Evolutionary conservation across 2,113 vertebrate species (phyloP), one percentile per base, ranked within the genome.

Genomic region (Cottus gobio): DNA sequence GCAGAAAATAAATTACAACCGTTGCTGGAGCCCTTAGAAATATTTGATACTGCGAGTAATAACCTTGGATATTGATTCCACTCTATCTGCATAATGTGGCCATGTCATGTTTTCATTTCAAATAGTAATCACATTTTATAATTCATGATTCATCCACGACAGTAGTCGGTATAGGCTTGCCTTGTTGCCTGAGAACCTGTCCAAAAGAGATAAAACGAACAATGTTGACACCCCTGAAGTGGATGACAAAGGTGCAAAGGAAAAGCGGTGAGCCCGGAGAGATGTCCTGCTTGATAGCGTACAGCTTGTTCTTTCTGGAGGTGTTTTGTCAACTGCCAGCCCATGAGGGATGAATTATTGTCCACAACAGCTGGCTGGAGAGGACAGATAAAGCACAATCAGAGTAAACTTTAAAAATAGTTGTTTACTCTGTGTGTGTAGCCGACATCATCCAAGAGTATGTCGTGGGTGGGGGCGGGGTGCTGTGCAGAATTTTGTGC

Each of bases 331-430:
- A 54, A 50, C 37, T 75, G 64, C 75, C 65, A 84, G 34, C 34
- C 44, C 39, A 69, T 79, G 61, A 83, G 12, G 22, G 48, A 82
- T 80, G 63, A 62, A 70, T 68, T 36, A 11, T 63, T 46, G 44
- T 77, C 71, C 13, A 73, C 36, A 71, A 52, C 48, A 73, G 31
- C 75, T 75, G 64, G 62, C 1, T 44, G 44, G 26, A 68, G 31
- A 75, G 24, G 28, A 77, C 28, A 76, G 79, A 85, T 71, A 61
- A 77, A 71, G 76, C 44, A 67, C 52, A 78, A 22, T 46, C 16
- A 66, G 44, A 57, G 42, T 7, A 62, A 73, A 56, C 34, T 42
- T 58, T 31, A 64, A 56, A 10, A 9, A 46, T 48, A 72, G 39
- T 52, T 66, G 64, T 89, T 71, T 77, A 58, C 34, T 71, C 61